Conservation (phyloP, 2,888 invertebrate genomes). For the Flabesymbios commensalis region DNA sequence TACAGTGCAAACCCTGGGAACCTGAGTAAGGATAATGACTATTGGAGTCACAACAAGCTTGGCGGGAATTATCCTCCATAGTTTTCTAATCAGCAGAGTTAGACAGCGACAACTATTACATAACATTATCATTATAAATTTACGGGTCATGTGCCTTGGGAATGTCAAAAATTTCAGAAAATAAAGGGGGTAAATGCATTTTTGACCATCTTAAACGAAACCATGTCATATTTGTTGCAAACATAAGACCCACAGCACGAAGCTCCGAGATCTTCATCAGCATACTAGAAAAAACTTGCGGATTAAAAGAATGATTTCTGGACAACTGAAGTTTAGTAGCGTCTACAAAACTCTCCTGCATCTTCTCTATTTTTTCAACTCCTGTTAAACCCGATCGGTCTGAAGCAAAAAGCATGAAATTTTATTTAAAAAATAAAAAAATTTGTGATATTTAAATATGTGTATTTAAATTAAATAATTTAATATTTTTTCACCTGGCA, state of each 20-base stretch:
- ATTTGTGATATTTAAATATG: background rate
- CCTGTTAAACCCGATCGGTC: constrained; percentile 82
- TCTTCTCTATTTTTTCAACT: constrained; percentile 74
- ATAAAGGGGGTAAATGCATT: constrained; percentile 82
- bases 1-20: too few relatives aligned
- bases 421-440: background rate
- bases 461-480: background rate
- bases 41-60: too few relatives aligned
- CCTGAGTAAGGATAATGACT: too few relatives aligned
- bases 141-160: constrained; percentile 29
- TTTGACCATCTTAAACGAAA: constrained; percentile 79
- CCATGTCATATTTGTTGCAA: constrained; percentile 80
- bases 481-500: constrained; percentile 59
- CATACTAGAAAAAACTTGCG: constrained; percentile 67
- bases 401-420: constrained; percentile 63
- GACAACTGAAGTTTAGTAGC: constrained; percentile 80
- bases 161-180: constrained; percentile 96
- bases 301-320: constrained; percentile 69
- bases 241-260: constrained; percentile 75
- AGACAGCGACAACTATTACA: too few relatives aligned
- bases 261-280: constrained; percentile 75
- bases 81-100: too few relatives aligned
- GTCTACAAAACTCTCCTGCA: constrained; percentile 81
- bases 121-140: too few relatives aligned
- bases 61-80: too few relatives aligned